These are phyloP conservation scores for Andricus grossulariae DNA, from an alignment of 1,140 invertebrate genomes.

Conservation along the genomic window DNA sequence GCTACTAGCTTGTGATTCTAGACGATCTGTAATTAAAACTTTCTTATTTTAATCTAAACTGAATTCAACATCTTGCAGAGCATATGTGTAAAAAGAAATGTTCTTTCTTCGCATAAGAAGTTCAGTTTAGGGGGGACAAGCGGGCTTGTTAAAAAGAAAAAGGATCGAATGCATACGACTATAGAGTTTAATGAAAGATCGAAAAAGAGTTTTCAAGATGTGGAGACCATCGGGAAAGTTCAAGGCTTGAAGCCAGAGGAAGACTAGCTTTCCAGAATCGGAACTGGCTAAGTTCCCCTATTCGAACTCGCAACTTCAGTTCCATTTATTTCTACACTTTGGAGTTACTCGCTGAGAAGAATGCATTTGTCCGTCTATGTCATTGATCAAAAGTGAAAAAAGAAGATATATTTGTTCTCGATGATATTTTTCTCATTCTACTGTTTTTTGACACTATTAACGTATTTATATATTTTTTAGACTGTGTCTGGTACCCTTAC, in stretches of 20 bases:
- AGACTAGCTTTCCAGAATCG: slow-evolving; percentile 14
- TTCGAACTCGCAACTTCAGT: neutral
- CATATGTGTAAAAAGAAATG: too few species aligned
- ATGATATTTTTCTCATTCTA: too few species aligned
- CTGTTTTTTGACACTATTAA: too few species aligned
- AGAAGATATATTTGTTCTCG: too few species aligned
- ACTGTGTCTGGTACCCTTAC: too few species aligned
- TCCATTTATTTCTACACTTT: neutral
- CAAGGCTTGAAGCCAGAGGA: slow-evolving; percentile 19
- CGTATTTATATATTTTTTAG: too few species aligned
- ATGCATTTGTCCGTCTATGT: neutral
- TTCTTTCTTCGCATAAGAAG: neutral
- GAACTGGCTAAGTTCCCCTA: slow-evolving; percentile 16
- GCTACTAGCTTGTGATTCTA: too few species aligned
- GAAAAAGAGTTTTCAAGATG: slow-evolving; percentile 23
- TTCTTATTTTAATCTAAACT: too few species aligned
- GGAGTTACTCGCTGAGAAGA: slow-evolving; percentile 1
- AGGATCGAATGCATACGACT: neutral
- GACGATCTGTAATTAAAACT: too few species aligned
- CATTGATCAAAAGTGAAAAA: too few species aligned
- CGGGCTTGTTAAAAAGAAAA: neutral
- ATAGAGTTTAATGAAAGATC: slow-evolving; percentile 27
- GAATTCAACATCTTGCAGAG: too few species aligned
- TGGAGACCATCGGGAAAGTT: slow-evolving; percentile 5
- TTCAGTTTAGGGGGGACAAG: neutral